Percentiles rank a stretch among this genome's conserved stretches.
Evolutionary conservation across 2,888 invertebrate species (phyloP).

Genomic region (Galeopsomyia nigrocyanea): DNA sequence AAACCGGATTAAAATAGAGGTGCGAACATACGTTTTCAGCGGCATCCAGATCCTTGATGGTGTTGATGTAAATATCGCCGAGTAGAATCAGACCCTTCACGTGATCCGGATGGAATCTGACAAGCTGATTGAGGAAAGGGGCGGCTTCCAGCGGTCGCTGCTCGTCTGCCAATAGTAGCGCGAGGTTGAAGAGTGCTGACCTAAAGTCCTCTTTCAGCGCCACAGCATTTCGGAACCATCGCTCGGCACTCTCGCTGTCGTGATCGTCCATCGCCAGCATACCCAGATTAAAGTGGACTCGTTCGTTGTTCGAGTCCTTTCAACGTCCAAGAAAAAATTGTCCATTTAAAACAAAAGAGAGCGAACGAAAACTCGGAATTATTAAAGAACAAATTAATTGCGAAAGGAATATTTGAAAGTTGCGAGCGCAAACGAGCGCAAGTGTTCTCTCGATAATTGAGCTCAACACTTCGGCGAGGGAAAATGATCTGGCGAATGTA

Average conservation of each 20-base stretch:
- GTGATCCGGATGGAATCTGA: slow-evolving; percentile 92
- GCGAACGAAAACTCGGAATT: no score
- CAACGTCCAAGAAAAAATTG: no score
- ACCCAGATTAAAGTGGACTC: slow-evolving; percentile 94
- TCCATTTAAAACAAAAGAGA: no score
- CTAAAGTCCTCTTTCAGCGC: slow-evolving; percentile 90
- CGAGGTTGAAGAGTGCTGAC: slow-evolving; percentile 95
- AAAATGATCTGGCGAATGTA: no score
- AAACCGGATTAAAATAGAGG: no score
- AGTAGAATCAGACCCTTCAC: slow-evolving; percentile 93
- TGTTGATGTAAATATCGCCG: slow-evolving; percentile 96
- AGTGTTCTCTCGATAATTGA: no score
- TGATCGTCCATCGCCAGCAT: slow-evolving; percentile 98
- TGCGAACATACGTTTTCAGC: slow-evolving; percentile 86
- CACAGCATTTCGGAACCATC: slow-evolving; percentile 91
- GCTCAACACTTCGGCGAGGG: no score
- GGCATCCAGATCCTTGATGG: slow-evolving; percentile 92
- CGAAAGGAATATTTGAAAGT: no score
- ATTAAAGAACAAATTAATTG: no score
- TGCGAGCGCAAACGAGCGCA: no score
- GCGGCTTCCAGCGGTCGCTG: slow-evolving; percentile 91
- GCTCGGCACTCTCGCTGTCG: slow-evolving; percentile 89
- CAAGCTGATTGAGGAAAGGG: slow-evolving; percentile 91
- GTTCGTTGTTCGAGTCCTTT: slow-evolving; percentile 85
- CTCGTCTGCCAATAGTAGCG: slow-evolving; percentile 89